These are phyloP conservation scores for Mactromeris polynyma DNA, from an alignment of 2,888 invertebrate species.

Conservation along the genomic window DNA sequence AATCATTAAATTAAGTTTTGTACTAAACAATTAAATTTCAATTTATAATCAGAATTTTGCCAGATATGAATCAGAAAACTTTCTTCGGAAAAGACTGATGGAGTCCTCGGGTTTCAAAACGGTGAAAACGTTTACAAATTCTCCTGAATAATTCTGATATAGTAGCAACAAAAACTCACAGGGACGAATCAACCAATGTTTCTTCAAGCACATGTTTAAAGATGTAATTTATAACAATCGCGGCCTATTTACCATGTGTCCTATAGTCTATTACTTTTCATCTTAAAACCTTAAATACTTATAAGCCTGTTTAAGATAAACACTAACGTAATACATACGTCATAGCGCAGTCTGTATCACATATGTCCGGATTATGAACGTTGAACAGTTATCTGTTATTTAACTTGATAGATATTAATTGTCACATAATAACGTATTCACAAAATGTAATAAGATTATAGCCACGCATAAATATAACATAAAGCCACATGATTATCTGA, in stretches of 20 bases:
- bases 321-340: not conserved
- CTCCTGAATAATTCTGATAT: too few species aligned
- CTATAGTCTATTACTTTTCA: not conserved
- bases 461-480: not conserved
- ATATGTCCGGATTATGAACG: not conserved
- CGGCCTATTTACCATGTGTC: not conserved
- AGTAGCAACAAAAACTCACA: too few species aligned
- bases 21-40: too few species aligned
- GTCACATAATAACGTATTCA: not conserved
- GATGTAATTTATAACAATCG: not conserved
- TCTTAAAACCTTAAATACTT: not conserved
- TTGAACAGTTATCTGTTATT: not conserved
- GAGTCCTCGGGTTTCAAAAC: too few species aligned
- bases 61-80: too few species aligned
- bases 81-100: too few species aligned
- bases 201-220: not conserved
- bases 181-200: too few species aligned
- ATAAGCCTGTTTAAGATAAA: not conserved
- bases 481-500: not conserved
- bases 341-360: not conserved
- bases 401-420: not conserved
- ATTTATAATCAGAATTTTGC: too few species aligned
- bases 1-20: too few species aligned
- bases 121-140: too few species aligned
- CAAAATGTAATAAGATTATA: not conserved